Percentiles rank a stretch among this genome's conserved stretches.
These are phyloP conservation scores for Trogon surrucura DNA, from an alignment of 2,113 vertebrate species.

Conservation along the genomic window DNA sequence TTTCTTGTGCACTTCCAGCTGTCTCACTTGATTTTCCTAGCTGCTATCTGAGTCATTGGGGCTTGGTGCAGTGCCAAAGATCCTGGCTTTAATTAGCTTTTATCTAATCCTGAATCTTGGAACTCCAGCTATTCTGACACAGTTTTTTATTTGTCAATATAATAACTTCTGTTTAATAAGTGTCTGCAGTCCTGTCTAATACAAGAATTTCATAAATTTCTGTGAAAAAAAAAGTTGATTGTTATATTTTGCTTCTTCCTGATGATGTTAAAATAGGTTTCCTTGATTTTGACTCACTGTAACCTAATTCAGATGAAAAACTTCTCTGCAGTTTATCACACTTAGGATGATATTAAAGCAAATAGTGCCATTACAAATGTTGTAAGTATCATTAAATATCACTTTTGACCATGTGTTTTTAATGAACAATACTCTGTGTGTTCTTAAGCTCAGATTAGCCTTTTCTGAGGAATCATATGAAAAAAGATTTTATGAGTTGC, in stretches of 20 bases:
- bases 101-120: not conserved
- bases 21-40: not conserved
- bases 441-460: not conserved
- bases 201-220: not conserved
- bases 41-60: slow-evolving; percentile 17
- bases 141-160: not conserved
- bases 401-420: not conserved
- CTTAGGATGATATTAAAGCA: not conserved
- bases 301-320: not conserved
- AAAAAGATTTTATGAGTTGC: not conserved
- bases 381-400: not conserved
- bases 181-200: not conserved
- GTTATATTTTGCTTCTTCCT: not conserved
- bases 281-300: not conserved
- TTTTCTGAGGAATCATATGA: not conserved
- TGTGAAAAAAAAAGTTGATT: not conserved
- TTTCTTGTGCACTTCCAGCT: not conserved
- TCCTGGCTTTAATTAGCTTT: not conserved
- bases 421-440: not conserved
- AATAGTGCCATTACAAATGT: not conserved
- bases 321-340: not conserved
- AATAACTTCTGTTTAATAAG: not conserved
- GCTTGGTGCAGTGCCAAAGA: not conserved
- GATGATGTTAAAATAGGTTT: not conserved
- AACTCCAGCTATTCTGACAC: not conserved